Base-by-base conservation (phyloP, 2,888 invertebrate genomes). In the Eristalinus sepulchralis region DNA sequence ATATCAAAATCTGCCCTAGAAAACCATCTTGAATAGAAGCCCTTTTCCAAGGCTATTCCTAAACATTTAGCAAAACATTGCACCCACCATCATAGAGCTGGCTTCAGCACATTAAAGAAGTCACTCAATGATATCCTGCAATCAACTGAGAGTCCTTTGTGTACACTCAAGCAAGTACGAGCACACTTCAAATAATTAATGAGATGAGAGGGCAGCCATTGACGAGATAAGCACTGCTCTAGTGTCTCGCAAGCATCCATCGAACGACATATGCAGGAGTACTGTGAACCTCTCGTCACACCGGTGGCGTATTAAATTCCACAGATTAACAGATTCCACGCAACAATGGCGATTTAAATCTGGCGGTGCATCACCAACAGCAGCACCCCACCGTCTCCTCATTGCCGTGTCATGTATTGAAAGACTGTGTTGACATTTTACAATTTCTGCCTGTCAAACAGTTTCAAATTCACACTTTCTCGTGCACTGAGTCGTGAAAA, bases 391-490 rank as follows among this genome's bases (percentile, higher is more conserved):
- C 27, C 70, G 31, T 20, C 68, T 55, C 34, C 22, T 55, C 33
- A 9, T 63, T 39, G 36, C 34, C n/a, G 10, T 57, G 57, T 79
- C 36, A 72, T 71, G 82, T 60, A 53, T 73, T 31, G 73, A 85
- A 82, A 82, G 85, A 59, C 72, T 86, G 86, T 86, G 86, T 86
- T 86, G 86, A 86, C 86, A 83, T 83, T 86, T 86, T 71, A 79
- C 75, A 86, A 86, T 66, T 67, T 71, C 83, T 34, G 60, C 53
- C 68, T 86, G 86, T 86, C 86, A 86, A 86, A 83, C 70, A 86
- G 86, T 86, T 79, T 86, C 86, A 86, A 86, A 71, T 86, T 86
- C 79, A 75, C 83, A 83, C 77, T 77, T 55, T 73, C n/a, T 11
- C 6, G 60, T 55, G 27, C 68, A 85, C 24, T 66, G 55, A 71